phyloP scores from a whole-genome alignment of 2,113 vertebrate genomes.

The Pardalotus punctatus region DNA sequence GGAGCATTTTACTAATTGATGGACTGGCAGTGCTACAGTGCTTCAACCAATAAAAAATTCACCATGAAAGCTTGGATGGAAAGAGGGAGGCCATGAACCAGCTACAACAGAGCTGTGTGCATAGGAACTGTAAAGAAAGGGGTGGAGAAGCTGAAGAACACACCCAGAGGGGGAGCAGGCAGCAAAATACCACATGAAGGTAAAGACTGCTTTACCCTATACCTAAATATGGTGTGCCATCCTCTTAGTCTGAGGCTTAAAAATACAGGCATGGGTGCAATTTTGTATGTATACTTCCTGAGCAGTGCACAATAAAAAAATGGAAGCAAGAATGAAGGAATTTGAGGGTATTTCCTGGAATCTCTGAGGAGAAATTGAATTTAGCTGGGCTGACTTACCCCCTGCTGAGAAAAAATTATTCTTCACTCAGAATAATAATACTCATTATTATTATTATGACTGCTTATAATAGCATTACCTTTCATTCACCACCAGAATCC shows the following conservation, averaged over 20 bases:
- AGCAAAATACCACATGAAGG: not conserved
- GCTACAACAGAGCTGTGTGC: not conserved
- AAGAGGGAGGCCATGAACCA: not conserved
- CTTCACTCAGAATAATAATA: slow-evolving; percentile 16
- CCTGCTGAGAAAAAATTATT: slow-evolving; percentile 1
- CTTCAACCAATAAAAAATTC: not conserved
- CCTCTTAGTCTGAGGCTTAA: not conserved
- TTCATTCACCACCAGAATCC: not conserved
- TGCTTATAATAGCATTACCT: not conserved
- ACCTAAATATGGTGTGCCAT: not conserved
- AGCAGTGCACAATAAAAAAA: not conserved
- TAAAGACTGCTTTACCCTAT: not conserved
- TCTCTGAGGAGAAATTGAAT: not conserved
- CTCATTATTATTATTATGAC: slow-evolving; percentile 29
- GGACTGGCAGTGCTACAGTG: not conserved
- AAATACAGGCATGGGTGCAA: not conserved
- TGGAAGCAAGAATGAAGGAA: not conserved
- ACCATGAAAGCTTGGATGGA: not conserved
- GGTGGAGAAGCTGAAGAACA: not conserved
- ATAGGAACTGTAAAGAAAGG: not conserved
- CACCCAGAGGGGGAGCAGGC: not conserved
- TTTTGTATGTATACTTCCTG: not conserved
- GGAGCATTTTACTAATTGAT: not conserved
- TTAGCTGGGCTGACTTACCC: not conserved
- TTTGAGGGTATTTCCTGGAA: not conserved